Percentiles rank a stretch among this genome's conserved stretches.
phyloP scores from a whole-genome alignment of 1,140 invertebrate genomes.

The Calosoma granatense region DNA sequence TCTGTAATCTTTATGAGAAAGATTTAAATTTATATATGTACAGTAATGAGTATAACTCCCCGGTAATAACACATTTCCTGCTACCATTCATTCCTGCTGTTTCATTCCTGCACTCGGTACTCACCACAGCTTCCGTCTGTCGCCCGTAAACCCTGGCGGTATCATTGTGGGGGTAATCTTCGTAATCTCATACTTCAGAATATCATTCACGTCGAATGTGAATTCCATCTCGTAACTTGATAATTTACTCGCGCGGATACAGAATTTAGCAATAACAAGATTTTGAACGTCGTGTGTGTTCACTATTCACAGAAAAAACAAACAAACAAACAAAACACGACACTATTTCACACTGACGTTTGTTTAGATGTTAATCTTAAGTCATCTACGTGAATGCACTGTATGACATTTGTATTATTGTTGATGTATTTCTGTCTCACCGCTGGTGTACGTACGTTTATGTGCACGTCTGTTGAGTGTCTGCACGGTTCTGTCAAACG shows the following conservation, averaged over 20 bases:
- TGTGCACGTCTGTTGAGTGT: too few species aligned
- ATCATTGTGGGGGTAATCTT: conserved; percentile 47
- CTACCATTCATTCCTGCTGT: neutral
- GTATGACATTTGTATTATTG: too few species aligned
- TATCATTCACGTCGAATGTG: conserved; percentile 47
- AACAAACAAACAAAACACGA: too few species aligned
- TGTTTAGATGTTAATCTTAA: too few species aligned
- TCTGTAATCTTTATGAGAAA: conserved; percentile 11
- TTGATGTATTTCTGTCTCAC: too few species aligned
- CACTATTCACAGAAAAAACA: too few species aligned
- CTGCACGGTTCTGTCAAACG: too few species aligned
- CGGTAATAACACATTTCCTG: conserved; percentile 9
- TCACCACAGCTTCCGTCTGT: conserved; percentile 43
- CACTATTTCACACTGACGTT: too few species aligned
- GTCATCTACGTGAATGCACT: too few species aligned
- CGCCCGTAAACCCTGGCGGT: conserved; percentile 48
- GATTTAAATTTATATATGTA: neutral
- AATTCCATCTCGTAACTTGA: conserved; percentile 42
- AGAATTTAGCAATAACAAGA: too few species aligned
- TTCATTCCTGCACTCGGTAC: conserved; percentile 23
- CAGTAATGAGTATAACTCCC: neutral
- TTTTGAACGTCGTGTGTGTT: too few species aligned
- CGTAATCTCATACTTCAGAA: conserved; percentile 45
- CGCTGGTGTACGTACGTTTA: too few species aligned
- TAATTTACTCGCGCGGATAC: neutral